Evolutionary conservation across 2,113 vertebrate genomes (phyloP).

Genomic region (Rallus limicola): DNA sequence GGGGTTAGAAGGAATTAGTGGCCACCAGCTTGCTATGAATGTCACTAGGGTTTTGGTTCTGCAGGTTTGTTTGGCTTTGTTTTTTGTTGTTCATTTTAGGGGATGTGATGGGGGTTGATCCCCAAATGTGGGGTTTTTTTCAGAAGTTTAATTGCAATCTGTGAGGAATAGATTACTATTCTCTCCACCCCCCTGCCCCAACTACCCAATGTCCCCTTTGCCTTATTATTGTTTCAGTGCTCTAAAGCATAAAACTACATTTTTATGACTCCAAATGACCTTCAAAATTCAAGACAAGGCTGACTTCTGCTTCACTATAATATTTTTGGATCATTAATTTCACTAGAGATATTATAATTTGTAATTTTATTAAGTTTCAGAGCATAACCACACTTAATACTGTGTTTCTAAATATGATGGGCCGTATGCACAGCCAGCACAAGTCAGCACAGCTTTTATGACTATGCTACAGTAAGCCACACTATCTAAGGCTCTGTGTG

Average conservation of each 20-base stretch:
- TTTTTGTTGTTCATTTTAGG: no score
- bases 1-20: background rate
- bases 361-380: slow-evolving; percentile 81
- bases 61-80: background rate
- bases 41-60: background rate
- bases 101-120: background rate
- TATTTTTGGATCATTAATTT: slow-evolving; percentile 84
- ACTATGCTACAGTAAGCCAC: background rate
- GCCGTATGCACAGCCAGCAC: background rate
- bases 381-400: slow-evolving; percentile 69
- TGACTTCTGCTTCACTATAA: slow-evolving; percentile 72
- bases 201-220: background rate
- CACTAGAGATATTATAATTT: slow-evolving; percentile 68
- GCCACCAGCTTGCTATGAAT: background rate
- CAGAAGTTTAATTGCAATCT: slow-evolving; percentile 11
- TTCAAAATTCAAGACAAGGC: slow-evolving; percentile 72
- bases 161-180: background rate
- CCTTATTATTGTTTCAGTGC: slow-evolving; percentile 68
- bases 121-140: background rate
- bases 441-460: background rate
- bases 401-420: slow-evolving; percentile 68
- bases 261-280: slow-evolving; percentile 76
- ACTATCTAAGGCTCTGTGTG: background rate
- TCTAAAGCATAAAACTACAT: slow-evolving; percentile 70
- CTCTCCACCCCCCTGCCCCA: background rate